Base-by-base conservation (phyloP, 2,888 invertebrate genomes). In the Conus canariensis region DNA sequence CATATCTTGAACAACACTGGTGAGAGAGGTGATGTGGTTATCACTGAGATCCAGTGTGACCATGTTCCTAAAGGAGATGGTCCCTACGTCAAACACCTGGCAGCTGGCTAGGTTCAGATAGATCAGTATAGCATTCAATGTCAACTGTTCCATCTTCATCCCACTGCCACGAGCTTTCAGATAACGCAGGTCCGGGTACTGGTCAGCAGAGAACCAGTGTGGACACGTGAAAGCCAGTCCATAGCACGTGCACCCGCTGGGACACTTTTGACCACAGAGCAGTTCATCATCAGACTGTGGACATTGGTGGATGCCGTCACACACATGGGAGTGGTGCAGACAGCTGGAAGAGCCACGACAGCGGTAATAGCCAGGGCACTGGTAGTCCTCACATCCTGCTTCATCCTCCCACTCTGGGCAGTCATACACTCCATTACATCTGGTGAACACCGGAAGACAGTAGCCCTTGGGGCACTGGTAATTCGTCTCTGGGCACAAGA, bases 251-350 rank as follows among this genome's bases (percentile, higher is more conserved):
- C 90, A 90, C 16, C 10, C 25, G 4, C 6, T 9, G 16, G 87
- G 87, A 45, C 90, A 90, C 12, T 25, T 16, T 8, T 64, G n/a
- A 67, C 56, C 30, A 30, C 91, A 91, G 19, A 90, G 64, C 6
- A 77, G 22, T 74, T 91, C 91, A 64, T 91, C 91, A 45, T 91
- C 91, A 25, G 77, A 85, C 25, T 90, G 67, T 1, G 91, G 91
- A 22, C 91, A 91, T 30, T 91, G 91, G 82, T 87, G 87, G 87
- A 88, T 25, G 56, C 91, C 91, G 59, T 91, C 91, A 64, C 91
- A 91, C 22, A 91, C 25, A n/a, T 90, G 86, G 12, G 86, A 58
- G 19, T 67, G 60, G 85, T 90, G 88, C 7, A 91, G 88, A 87
- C 91, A 91, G 9, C 83, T 87, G 1, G 5, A n/a, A 45, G 85